These are phyloP conservation scores for Drosophila pandora DNA, from an alignment of 1,140 invertebrate genomes.

Conservation along the genomic window DNA sequence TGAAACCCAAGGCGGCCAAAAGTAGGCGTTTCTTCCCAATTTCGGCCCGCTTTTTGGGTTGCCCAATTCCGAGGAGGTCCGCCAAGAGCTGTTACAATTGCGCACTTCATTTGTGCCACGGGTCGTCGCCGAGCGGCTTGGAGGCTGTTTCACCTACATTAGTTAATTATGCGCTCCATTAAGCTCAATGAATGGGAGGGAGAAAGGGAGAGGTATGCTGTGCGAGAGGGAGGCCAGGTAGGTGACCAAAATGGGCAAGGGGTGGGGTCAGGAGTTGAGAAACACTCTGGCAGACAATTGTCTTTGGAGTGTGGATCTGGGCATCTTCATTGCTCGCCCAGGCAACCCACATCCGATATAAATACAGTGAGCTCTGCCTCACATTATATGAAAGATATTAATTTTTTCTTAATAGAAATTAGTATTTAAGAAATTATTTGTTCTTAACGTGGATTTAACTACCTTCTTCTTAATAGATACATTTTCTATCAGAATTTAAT, in stretches of 20 bases:
- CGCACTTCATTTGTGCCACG: conserved; percentile 61
- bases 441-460: neutral
- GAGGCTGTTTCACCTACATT: conserved; percentile 65
- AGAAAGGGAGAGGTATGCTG: neutral
- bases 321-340: conserved; percentile 15
- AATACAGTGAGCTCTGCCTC: conserved; percentile 6
- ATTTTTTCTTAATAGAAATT: neutral
- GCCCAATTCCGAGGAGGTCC: conserved; percentile 38
- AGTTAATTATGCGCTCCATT: conserved; percentile 73
- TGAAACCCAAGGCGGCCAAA: conserved; percentile 17
- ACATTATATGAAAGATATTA: neutral
- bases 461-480: neutral
- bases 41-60: conserved; percentile 22
- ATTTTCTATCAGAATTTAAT: neutral
- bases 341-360: conserved; percentile 25
- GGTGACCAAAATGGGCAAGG: conserved; percentile 9
- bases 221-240: neutral
- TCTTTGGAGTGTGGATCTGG: conserved; percentile 30
- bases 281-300: conserved; percentile 30
- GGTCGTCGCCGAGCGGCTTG: conserved; percentile 31
- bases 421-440: neutral
- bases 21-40: conserved; percentile 34
- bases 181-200: conserved; percentile 34
- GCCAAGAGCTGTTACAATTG: conserved; percentile 53
- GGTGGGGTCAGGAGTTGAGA: conserved; percentile 33